A percentile compares a stretch with the other conserved stretches of the same genome.
These are phyloP conservation scores for Gallinago media DNA, from an alignment of 2,113 vertebrate genomes.

Conservation along the genomic window DNA sequence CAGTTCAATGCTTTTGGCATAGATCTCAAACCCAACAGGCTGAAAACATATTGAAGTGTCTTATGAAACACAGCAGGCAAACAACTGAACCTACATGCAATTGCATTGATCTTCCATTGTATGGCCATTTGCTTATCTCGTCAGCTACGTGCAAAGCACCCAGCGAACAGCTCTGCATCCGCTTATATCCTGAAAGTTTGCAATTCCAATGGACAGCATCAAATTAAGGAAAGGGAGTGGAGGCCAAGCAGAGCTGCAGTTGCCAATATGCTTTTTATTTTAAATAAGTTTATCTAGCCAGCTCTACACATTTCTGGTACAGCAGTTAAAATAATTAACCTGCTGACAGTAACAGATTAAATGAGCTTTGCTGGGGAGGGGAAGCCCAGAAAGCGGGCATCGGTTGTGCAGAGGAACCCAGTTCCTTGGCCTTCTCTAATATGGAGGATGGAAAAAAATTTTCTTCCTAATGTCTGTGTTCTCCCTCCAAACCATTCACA, in stretches of 20 bases:
- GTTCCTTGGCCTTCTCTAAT: not conserved
- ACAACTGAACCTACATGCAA: not conserved
- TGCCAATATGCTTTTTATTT: conserved; percentile 43
- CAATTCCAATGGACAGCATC: not conserved
- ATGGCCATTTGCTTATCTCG: not conserved
- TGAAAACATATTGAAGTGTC: conserved; percentile 34
- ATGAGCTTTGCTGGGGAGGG: not conserved
- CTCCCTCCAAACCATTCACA: not conserved
- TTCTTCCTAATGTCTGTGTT: not conserved
- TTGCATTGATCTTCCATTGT: not conserved
- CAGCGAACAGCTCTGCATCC: not conserved
- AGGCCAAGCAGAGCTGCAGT: conserved; percentile 2
- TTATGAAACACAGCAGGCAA: not conserved
- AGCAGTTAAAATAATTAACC: conserved; percentile 69
- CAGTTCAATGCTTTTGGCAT: conserved; percentile 1
- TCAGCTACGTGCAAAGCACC: conserved; percentile 3
- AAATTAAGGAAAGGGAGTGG: conserved; percentile 48
- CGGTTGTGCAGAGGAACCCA: not conserved
- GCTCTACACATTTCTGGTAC: conserved; percentile 55
- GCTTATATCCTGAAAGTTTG: not conserved
- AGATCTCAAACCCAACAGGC: not conserved
- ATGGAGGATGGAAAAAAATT: not conserved
- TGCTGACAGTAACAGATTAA: conserved; percentile 4
- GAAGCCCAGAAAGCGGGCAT: not conserved
- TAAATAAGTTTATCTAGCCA: conserved; percentile 5